phyloP scores from a whole-genome alignment of 2,797 vertebrate species.

The Sciurus carolinensis region DNA sequence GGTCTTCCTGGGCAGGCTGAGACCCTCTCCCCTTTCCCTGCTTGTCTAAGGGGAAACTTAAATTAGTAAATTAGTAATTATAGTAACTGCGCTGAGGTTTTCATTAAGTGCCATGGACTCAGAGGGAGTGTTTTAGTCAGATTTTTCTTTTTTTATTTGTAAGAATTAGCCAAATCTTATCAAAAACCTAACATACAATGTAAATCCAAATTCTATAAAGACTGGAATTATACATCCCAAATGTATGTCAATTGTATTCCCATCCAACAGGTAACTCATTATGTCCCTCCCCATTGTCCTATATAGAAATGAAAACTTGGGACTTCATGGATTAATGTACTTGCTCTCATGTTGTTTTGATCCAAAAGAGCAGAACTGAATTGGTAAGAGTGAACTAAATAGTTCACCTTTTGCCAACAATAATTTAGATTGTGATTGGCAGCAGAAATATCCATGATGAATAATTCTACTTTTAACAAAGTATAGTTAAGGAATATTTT shows the following conservation, averaged over 20 bases:
- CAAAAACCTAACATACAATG: slow-evolving; percentile 73
- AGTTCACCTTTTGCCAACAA: slow-evolving; percentile 65
- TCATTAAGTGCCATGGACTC: background rate
- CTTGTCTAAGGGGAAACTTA: background rate
- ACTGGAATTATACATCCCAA: slow-evolving; percentile 60
- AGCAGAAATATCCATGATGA: slow-evolving; percentile 71
- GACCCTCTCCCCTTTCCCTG: background rate
- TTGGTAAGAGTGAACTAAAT: slow-evolving; percentile 69
- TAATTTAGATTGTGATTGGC: slow-evolving; percentile 63
- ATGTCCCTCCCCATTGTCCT: too few relatives aligned
- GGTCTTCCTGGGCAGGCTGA: background rate
- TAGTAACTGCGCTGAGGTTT: background rate
- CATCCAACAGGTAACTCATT: background rate
- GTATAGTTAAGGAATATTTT: slow-evolving; percentile 69
- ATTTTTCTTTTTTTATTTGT: slow-evolving; percentile 58
- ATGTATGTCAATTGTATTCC: slow-evolving; percentile 8
- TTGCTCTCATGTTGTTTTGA: slow-evolving; percentile 77
- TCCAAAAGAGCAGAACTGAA: slow-evolving; percentile 75
- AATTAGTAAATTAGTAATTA: background rate
- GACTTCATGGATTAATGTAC: slow-evolving; percentile 11
- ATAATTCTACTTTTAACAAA: slow-evolving; percentile 74
- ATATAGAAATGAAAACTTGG: too few relatives aligned
- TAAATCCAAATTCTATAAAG: slow-evolving; percentile 76
- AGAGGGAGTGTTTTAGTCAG: background rate
- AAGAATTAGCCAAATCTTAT: slow-evolving; percentile 80